Conservation (phyloP, 2,113 vertebrate species). For the Zingel zingel region DNA sequence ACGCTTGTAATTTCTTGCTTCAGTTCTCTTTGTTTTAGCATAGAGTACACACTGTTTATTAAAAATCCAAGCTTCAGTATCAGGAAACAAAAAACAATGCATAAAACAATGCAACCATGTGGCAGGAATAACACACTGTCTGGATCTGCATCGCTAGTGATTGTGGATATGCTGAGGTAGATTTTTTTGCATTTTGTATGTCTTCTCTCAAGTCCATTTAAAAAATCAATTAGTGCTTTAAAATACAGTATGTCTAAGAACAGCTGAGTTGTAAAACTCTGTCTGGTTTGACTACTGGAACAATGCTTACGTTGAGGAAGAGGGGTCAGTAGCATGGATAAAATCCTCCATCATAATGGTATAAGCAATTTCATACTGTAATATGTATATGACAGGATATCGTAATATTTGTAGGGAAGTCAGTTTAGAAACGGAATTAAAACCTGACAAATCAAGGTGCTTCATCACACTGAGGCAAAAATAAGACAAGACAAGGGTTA, state of each 20-base stretch:
- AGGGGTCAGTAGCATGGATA: background rate
- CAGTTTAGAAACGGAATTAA: background rate
- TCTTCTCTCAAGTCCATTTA: slow-evolving; percentile 14
- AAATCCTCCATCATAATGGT: background rate
- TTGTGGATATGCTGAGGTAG: slow-evolving; percentile 8
- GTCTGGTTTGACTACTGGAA: background rate
- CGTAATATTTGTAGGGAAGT: background rate
- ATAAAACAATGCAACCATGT: slow-evolving; percentile 24
- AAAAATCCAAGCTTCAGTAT: slow-evolving; percentile 49
- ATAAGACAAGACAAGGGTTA: background rate
- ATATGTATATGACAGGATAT: background rate
- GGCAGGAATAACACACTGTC: slow-evolving; percentile 4
- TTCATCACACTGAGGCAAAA: background rate
- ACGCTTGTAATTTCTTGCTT: slow-evolving; percentile 64
- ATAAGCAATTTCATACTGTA: background rate
- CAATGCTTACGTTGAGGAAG: background rate
- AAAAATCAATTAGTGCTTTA: slow-evolving; percentile 36
- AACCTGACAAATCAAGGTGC: background rate
- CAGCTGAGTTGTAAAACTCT: slow-evolving; percentile 17
- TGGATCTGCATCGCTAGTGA: slow-evolving; percentile 19
- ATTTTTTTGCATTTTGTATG: background rate
- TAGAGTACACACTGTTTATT: slow-evolving; percentile 58
- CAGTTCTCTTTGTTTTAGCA: slow-evolving; percentile 53
- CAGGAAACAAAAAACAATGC: slow-evolving; percentile 26
- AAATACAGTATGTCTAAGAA: slow-evolving; percentile 5